Conservation (phyloP, 2,113 vertebrate species). For the Centropus bengalensis region DNA sequence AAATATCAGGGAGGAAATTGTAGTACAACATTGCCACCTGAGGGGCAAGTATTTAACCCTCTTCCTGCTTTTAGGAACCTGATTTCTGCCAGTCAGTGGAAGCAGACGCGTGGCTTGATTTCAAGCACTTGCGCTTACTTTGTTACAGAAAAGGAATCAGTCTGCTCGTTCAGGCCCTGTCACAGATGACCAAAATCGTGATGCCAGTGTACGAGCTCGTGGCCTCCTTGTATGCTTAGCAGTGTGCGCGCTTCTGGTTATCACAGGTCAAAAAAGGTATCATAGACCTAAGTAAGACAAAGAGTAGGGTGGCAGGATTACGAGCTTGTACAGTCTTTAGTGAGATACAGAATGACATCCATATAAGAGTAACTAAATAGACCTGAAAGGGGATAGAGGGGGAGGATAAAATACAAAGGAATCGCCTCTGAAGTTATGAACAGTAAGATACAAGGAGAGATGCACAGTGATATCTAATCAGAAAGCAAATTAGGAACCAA, state of each 20-base stretch:
- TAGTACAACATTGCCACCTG: background rate
- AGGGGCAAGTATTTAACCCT: background rate
- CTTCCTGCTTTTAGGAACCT: background rate
- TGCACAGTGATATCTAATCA: background rate
- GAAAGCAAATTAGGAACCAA: constrained; percentile 11
- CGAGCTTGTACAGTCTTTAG: background rate
- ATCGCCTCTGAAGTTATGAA: background rate
- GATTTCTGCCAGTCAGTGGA: background rate
- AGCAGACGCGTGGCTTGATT: background rate
- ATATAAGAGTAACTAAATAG: background rate
- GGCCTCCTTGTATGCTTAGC: background rate
- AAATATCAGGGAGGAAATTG: background rate
- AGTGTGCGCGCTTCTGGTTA: background rate
- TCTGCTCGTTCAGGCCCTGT: background rate
- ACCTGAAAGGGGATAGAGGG: background rate
- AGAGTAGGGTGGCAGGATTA: background rate
- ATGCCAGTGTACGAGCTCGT: background rate
- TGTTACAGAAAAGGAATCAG: background rate
- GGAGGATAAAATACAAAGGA: background rate
- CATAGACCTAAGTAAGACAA: background rate
- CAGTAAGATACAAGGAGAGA: background rate
- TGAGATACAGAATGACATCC: background rate
- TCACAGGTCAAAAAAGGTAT: background rate
- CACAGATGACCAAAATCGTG: background rate
- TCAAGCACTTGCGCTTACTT: background rate